phyloP scores from a whole-genome alignment of 2,113 vertebrate species.

The Barnardius zonarius region DNA sequence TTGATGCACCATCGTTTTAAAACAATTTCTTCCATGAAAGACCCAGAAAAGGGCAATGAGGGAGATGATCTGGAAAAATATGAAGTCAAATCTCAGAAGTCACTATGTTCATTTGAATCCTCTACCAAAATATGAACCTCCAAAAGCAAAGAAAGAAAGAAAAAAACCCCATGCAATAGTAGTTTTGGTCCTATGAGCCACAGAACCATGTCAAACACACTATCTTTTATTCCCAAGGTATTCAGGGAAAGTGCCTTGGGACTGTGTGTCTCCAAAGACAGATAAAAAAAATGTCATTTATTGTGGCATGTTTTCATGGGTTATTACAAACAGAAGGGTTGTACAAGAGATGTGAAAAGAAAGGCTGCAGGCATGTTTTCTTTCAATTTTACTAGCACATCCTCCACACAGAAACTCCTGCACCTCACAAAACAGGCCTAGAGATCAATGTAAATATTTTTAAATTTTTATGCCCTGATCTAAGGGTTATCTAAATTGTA shows the following conservation, averaged over 20 bases:
- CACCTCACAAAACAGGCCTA: background rate
- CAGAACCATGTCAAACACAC: background rate
- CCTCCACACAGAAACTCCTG: background rate
- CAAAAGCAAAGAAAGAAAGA: background rate
- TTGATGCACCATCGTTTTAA: conserved; percentile 5
- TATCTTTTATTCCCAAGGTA: background rate
- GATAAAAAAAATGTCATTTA: background rate
- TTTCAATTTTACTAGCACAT: background rate
- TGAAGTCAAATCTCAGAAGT: conserved; percentile 1
- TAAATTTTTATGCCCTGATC: background rate
- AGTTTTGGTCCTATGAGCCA: background rate
- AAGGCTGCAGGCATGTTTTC: background rate
- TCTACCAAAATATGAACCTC: background rate
- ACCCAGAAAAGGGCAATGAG: conserved; percentile 15
- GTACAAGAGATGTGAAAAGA: background rate
- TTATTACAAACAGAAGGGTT: background rate
- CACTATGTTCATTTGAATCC: background rate
- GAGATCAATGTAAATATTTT: background rate
- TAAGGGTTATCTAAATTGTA: background rate
- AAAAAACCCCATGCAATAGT: background rate
- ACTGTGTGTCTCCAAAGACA: background rate
- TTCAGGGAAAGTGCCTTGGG: background rate
- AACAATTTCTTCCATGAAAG: background rate
- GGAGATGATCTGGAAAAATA: conserved; percentile 10
- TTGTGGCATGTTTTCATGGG: background rate